Percentiles rank a stretch among this genome's conserved stretches.
Conservation (phyloP, 2,888 invertebrate genomes). For the Teleogryllus oceanicus region DNA sequence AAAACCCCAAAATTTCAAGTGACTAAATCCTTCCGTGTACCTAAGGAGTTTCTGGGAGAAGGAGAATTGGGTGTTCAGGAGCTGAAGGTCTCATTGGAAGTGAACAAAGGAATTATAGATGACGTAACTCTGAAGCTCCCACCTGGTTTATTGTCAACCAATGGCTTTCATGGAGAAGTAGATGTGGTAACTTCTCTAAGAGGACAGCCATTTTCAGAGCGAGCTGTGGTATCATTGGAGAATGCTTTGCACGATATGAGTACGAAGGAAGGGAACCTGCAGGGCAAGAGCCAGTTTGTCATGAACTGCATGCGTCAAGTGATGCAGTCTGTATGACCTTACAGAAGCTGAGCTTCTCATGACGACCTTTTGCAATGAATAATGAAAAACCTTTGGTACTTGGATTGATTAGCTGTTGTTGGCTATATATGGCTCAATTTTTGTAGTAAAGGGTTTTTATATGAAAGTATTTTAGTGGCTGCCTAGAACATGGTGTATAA, state of each 20-base stretch:
- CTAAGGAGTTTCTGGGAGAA: conserved; percentile 42
- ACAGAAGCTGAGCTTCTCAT: background rate
- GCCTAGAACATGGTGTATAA: background rate
- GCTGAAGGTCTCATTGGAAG: conserved; percentile 60
- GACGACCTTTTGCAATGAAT: no score
- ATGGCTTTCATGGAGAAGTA: conserved; percentile 61
- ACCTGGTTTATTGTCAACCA: conserved; percentile 54
- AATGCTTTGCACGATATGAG: conserved; percentile 43
- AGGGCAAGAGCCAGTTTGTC: conserved; percentile 54
- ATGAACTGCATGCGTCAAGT: conserved; percentile 62
- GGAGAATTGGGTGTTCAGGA: conserved; percentile 47
- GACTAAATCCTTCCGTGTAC: conserved; percentile 61
- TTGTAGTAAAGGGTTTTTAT: background rate
- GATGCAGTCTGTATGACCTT: conserved; percentile 52
- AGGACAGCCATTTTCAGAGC: conserved; percentile 63
- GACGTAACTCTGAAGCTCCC: conserved; percentile 65
- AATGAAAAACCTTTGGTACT: background rate
- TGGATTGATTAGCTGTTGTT: background rate
- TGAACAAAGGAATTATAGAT: conserved; percentile 62
- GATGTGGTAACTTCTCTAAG: conserved; percentile 63
- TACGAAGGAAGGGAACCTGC: conserved; percentile 27
- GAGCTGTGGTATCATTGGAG: conserved; percentile 59
- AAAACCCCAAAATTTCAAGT: conserved; percentile 81
- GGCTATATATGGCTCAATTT: background rate
- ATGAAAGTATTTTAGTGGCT: background rate